Conservation (phyloP, 2,888 invertebrate species). For the Acrocyrtus sp. region DNA sequence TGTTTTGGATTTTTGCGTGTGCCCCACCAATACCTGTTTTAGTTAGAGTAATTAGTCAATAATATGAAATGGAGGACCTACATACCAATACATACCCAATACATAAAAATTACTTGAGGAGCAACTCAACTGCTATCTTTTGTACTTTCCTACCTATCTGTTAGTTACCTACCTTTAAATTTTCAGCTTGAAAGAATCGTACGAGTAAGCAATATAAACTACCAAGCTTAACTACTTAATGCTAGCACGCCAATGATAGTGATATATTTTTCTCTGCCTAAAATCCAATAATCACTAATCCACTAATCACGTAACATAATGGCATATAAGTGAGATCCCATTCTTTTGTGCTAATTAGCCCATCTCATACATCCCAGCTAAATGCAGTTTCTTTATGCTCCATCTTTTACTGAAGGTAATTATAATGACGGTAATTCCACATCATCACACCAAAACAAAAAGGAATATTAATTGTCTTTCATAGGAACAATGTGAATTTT, state of each 20-base stretch:
- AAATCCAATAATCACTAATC: background rate
- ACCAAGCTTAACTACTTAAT: background rate
- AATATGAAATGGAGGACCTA: background rate
- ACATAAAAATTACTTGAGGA: background rate
- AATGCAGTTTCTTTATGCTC: constrained; percentile 7
- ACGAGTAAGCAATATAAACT: background rate
- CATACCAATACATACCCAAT: background rate
- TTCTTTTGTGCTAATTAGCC: constrained; percentile 23
- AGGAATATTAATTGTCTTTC: constrained; percentile 1
- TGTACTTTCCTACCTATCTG: no score
- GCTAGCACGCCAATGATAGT: background rate
- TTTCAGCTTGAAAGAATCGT: no score
- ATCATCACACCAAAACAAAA: no score
- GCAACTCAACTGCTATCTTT: constrained; percentile 2
- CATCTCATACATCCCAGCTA: constrained; percentile 9
- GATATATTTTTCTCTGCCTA: background rate
- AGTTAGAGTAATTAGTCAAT: background rate
- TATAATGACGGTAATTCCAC: no score
- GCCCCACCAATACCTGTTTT: no score
- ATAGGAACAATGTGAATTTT: background rate
- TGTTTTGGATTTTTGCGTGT: no score
- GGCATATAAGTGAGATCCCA: constrained; percentile 9
- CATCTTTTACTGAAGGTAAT: no score
- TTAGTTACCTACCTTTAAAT: no score
- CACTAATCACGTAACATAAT: constrained; percentile 29